Evolutionary conservation across 2,797 vertebrate genomes (phyloP).

Genomic region (Lutjanus campechanus): DNA sequence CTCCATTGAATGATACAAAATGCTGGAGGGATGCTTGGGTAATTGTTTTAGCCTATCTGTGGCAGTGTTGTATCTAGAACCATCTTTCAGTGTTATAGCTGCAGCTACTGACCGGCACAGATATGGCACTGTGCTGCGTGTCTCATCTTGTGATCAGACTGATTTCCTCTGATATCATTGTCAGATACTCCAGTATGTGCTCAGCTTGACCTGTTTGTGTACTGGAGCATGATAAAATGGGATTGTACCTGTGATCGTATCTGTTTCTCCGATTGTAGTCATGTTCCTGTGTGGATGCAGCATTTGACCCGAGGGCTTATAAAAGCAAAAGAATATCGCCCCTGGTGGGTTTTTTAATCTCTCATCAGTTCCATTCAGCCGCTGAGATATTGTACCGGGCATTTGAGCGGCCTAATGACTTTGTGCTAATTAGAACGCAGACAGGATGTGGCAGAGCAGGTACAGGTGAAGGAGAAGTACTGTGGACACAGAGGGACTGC

Average conservation of each 20-base stretch:
- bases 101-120: slow-evolving; percentile 44
- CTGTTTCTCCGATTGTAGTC: slow-evolving; percentile 42
- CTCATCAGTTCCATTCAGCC: slow-evolving; percentile 40
- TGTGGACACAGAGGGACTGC: slow-evolving; percentile 50
- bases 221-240: slow-evolving; percentile 55
- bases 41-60: slow-evolving; percentile 46
- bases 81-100: slow-evolving; percentile 48
- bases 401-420: slow-evolving; percentile 50
- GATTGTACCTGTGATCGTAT: slow-evolving; percentile 60
- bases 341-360: slow-evolving; percentile 32
- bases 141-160: slow-evolving; percentile 38
- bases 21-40: slow-evolving; percentile 29
- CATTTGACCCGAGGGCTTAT: slow-evolving; percentile 44
- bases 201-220: slow-evolving; percentile 58
- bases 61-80: slow-evolving; percentile 48
- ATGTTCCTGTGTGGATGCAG: slow-evolving; percentile 32
- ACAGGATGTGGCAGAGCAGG: slow-evolving; percentile 66
- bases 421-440: slow-evolving; percentile 69
- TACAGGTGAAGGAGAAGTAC: slow-evolving; percentile 67
- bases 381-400: slow-evolving; percentile 37
- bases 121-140: slow-evolving; percentile 31
- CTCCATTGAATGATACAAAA: slow-evolving; percentile 48
- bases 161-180: slow-evolving; percentile 50
- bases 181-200: slow-evolving; percentile 27
- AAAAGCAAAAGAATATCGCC: slow-evolving; percentile 37